Base-by-base conservation (phyloP, 1,140 invertebrate genomes). In the Pectinophora gossypiella region DNA sequence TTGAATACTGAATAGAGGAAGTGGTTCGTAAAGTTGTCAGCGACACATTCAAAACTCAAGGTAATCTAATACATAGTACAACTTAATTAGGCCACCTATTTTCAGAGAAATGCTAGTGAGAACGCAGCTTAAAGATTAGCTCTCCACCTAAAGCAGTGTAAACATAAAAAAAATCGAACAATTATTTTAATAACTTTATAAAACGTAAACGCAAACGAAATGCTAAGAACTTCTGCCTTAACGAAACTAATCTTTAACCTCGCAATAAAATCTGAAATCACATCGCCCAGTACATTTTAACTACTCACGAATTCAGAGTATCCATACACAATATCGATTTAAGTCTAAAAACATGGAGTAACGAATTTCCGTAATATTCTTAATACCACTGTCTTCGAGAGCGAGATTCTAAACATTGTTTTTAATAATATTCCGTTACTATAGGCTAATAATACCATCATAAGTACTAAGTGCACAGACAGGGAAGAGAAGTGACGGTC, bases 361-460 rank as follows among this genome's bases (percentile, higher is more conserved):
- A 77, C 65, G 63, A 68, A 67, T 69, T 81, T 71, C 61, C 72
- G 74, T 16, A 40, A 80, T 73, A 81, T 67, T 64, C 58, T 59
- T 79, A 79, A 81, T 75, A 81, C 76, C 71, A 80, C 71, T 75
- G 73, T 77, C 68, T 60, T 77, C 64, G 64, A 79, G 73, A 80
- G 75, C 69, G 78, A 83, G 75, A 82, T 82, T 83, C 78, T 86
- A 84, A 82, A 76, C 58, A 70, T 75, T n/a, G n/a, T n/a, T 76
- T 72, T 74, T 75, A 73, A 68, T 74, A 71, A 80, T 76, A 80
- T 83, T 81, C 78, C 65, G 68, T 80, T 76, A 72, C 80, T 80
- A 78, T 72, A 80, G 56, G 74, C 84, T 87, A 87, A 73, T 87
- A 87, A 87, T 87, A 87, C 84, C 76, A 82, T 83, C 66, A 62